A percentile compares a stretch with the other conserved stretches of the same genome.
Conservation (phyloP, 2,888 invertebrate genomes). For the Spialia ferax region DNA sequence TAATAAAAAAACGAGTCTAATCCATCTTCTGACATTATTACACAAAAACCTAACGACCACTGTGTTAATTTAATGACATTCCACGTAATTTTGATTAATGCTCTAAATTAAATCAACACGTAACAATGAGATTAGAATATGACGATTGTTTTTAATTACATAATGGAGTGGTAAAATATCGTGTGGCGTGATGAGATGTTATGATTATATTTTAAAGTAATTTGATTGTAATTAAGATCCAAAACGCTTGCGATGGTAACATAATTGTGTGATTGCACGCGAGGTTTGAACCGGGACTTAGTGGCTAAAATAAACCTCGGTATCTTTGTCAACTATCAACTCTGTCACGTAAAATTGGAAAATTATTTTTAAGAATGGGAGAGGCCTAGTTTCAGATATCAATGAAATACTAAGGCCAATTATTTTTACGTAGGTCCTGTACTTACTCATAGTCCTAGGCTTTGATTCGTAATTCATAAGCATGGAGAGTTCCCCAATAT, state of each 20-base stretch:
- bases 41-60: not conserved
- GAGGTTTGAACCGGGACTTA: not conserved
- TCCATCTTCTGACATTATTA: not conserved
- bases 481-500: too few species aligned
- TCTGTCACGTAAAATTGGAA: too few species aligned
- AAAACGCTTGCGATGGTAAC: not conserved
- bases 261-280: conserved; percentile 23
- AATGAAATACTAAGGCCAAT: too few species aligned
- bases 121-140: conserved; percentile 26
- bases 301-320: not conserved
- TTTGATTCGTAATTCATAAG: too few species aligned
- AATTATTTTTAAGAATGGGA: too few species aligned
- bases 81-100: conserved; percentile 25
- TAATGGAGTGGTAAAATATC: conserved; percentile 30
- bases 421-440: too few species aligned
- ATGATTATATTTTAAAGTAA: conserved; percentile 34
- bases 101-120: conserved; percentile 30
- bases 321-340: not conserved
- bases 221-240: conserved; percentile 36
- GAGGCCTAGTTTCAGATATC: too few species aligned
- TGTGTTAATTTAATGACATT: conserved; percentile 10
- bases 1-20: not conserved
- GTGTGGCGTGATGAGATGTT: conserved; percentile 29
- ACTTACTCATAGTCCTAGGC: too few species aligned
- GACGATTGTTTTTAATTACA: conserved; percentile 38